Conservation (phyloP, 2,113 vertebrate genomes). For the Silurus meridionalis region DNA sequence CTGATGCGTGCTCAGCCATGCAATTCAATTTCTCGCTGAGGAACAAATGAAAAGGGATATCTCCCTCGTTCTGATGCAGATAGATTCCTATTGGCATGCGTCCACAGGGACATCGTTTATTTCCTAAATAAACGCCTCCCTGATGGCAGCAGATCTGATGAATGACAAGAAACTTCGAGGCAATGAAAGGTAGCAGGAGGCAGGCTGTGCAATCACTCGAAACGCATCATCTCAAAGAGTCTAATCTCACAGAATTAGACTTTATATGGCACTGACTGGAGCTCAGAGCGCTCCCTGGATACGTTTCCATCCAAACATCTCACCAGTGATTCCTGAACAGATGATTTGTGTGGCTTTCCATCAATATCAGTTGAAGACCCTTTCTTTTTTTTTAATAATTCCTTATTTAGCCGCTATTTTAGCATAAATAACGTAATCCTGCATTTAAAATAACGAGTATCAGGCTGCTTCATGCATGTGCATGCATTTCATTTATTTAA, state of each 20-base stretch:
- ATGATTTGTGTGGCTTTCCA: not conserved
- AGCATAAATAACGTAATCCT: no score
- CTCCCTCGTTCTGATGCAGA: slow-evolving; percentile 17
- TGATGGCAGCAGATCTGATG: slow-evolving; percentile 20
- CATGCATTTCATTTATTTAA: no score
- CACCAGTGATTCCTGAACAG: not conserved
- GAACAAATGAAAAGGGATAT: slow-evolving; percentile 38
- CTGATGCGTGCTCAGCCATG: slow-evolving; percentile 41
- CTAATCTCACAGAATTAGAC: not conserved
- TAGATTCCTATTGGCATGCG: slow-evolving; percentile 21
- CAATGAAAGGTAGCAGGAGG: not conserved
- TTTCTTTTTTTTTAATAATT: no score
- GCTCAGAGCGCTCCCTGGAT: not conserved
- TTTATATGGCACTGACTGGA: not conserved
- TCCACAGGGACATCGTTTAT: slow-evolving; percentile 15
- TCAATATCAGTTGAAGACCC: not conserved
- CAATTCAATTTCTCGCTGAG: slow-evolving; percentile 34
- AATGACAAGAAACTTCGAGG: not conserved
- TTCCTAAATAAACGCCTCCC: slow-evolving; percentile 27
- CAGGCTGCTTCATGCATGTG: no score
- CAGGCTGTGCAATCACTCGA: not conserved
- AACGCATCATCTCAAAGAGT: not conserved
- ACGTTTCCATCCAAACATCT: not conserved
- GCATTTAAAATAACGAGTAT: no score
- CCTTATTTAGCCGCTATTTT: no score